phyloP scores from a whole-genome alignment of 2,888 invertebrate species.

The Limnephilus auricula region DNA sequence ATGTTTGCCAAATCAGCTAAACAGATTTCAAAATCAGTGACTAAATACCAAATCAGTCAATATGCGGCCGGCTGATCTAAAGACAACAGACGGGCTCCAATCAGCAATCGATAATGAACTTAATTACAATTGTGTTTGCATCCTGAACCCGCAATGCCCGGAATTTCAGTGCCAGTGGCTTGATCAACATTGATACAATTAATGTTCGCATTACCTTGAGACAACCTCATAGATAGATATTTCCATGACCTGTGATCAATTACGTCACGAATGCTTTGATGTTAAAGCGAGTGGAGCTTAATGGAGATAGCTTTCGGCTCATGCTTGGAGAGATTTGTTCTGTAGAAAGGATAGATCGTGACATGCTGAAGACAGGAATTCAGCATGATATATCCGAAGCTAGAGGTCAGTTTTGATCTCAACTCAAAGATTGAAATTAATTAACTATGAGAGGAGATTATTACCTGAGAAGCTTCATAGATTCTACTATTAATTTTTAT shows the following conservation, averaged over 20 bases:
- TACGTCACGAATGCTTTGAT: not conserved
- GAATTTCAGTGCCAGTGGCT: not conserved
- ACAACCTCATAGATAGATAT: not conserved
- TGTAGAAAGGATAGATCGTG: not conserved
- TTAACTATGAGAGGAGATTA: too few relatives aligned
- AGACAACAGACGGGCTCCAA: not conserved
- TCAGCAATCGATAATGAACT: not conserved
- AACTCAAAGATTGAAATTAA: not conserved
- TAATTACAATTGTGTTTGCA: not conserved
- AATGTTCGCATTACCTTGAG: not conserved
- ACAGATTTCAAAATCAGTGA: not conserved
- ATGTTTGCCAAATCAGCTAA: not conserved
- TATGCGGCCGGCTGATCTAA: not conserved
- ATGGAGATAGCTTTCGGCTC: not conserved
- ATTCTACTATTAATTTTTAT: too few relatives aligned
- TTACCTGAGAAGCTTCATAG: too few relatives aligned
- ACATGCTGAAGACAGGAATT: not conserved
- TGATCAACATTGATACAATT: not conserved
- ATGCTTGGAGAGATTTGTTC: not conserved
- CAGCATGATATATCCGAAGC: not conserved
- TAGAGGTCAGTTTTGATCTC: not conserved
- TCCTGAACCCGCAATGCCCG: not conserved
- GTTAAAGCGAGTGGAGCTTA: not conserved
- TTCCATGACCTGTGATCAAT: conserved; percentile 2
- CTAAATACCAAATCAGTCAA: not conserved